Percentiles rank a stretch among this genome's conserved stretches.
Evolutionary conservation across 2,888 invertebrate species (phyloP).

Genomic region (Zygothrica quintamaculata): DNA sequence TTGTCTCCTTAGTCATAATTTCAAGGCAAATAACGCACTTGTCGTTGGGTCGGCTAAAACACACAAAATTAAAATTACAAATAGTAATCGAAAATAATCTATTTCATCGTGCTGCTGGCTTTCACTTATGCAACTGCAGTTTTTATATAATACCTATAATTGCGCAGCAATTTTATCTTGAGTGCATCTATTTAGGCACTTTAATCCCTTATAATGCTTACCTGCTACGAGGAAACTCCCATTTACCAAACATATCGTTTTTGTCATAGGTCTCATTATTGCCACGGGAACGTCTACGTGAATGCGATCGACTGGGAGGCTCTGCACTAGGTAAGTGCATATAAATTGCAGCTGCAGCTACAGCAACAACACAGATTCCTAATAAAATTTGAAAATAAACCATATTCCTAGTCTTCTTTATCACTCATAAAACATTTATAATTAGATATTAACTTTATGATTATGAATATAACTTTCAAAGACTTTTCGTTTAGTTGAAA

Average conservation of each 20-base stretch:
- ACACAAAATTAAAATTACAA: neutral
- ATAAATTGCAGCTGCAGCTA: conserved; percentile 35
- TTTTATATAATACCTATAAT: neutral
- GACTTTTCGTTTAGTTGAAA: neutral
- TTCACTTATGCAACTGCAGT: neutral
- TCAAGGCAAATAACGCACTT: conserved; percentile 36
- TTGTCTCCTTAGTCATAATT: conserved; percentile 3
- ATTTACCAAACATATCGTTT: too few species aligned
- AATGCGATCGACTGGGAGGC: neutral
- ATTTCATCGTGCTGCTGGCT: neutral
- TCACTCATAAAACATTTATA: conserved; percentile 84
- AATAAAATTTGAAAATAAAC: conserved; percentile 27
- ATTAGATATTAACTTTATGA: too few species aligned
- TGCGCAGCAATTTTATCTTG: neutral
- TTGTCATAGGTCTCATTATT: neutral
- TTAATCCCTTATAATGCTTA: too few species aligned
- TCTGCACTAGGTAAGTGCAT: neutral
- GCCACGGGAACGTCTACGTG: neutral
- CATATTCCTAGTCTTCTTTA: conserved; percentile 31
- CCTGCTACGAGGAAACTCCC: neutral
- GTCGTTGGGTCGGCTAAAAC: conserved; percentile 47
- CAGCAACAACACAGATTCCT: conserved; percentile 33
- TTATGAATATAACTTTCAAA: too few species aligned
- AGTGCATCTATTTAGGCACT: too few species aligned
- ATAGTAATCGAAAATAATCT: neutral